These are phyloP conservation scores for Camponotus floridanus DNA, from an alignment of 1,140 invertebrate genomes.

Conservation along the genomic window DNA sequence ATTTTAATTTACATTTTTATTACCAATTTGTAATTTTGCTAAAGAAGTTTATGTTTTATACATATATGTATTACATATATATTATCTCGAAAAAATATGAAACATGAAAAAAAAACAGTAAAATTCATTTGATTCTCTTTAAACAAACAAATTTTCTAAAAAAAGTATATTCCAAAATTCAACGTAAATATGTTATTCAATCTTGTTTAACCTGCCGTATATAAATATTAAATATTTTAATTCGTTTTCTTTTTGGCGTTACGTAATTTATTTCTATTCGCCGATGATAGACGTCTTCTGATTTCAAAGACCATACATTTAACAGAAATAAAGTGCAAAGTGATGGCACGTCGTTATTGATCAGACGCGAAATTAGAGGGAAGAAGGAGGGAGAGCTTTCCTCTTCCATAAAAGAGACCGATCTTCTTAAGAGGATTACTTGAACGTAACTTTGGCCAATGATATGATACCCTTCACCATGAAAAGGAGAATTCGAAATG, in stretches of 20 bases:
- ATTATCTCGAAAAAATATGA: not conserved
- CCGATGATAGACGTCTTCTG: not conserved
- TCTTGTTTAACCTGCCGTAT: not conserved
- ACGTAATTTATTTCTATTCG: not conserved
- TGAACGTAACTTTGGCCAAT: conserved; percentile 19
- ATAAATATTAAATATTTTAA: not conserved
- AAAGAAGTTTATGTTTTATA: not conserved
- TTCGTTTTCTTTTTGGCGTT: not conserved
- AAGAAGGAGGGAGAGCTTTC: not conserved
- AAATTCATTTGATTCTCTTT: not conserved
- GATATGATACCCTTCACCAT: not conserved
- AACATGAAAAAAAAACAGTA: not conserved
- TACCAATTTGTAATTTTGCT: not conserved
- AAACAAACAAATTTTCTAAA: not conserved
- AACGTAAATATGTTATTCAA: not conserved
- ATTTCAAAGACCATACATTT: conserved; percentile 9
- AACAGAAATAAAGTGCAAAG: conserved; percentile 19
- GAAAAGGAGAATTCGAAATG: conserved; percentile 22
- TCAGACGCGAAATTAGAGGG: conserved; percentile 26
- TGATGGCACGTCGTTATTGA: conserved; percentile 54
- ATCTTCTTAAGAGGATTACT: conserved; percentile 33
- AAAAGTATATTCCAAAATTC: not conserved
- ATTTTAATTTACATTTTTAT: conserved; percentile 1
- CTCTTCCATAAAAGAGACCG: not conserved
- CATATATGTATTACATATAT: not conserved